Evolutionary conservation across 64 coral and sea anemone genomes (phyloP), one percentile per base, ranked within the genome.

Genomic region (Pocillopora verrucosa): DNA sequence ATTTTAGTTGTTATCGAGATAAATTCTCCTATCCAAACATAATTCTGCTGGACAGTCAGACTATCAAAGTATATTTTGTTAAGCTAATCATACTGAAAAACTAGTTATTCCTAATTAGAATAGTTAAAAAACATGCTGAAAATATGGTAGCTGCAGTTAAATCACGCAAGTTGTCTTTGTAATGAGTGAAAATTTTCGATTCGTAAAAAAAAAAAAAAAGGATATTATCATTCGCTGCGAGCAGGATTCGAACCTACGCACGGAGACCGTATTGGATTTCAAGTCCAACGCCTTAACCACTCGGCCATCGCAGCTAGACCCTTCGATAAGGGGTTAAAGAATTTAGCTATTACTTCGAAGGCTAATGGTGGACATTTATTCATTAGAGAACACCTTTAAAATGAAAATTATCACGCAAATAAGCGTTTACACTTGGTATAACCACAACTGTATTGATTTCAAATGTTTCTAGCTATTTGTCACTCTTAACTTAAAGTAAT

Each of bases 231-330:
- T 16, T 0, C 94, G 94, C 94, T 96, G 94, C 91, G 94, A 96
- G 94, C 94, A 96, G 95, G 95, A 91, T 97, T 97, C 95, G 95
- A 97, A 97, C 95, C 95, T 97, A 88, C 95, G 95, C 92, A 88
- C 88, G 92, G 86, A 96, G 36, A 87, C 62, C 90, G 80, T 87
- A 96, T 96, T 92, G 90, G 94, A 96, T 96, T 93, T 96, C 91
- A 96, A 96, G 91, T 96, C 94, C 94, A 96, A 96, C 91, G 94
- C 94, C 94, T 96, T 96, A 96, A 96, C 94, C 91, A 96, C 94
- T 96, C 91, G 91, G 94, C 94, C 94, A 96, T 96, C 91, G 89
- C 88, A 96, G 94, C 94, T 58, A 0, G 9, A 5, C 65, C 5
- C 0, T 9, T 4, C 0, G 1, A 4, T 0, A 0, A 0, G 9